Conservation (phyloP, 2,888 invertebrate species). For the Spodoptera picta region DNA sequence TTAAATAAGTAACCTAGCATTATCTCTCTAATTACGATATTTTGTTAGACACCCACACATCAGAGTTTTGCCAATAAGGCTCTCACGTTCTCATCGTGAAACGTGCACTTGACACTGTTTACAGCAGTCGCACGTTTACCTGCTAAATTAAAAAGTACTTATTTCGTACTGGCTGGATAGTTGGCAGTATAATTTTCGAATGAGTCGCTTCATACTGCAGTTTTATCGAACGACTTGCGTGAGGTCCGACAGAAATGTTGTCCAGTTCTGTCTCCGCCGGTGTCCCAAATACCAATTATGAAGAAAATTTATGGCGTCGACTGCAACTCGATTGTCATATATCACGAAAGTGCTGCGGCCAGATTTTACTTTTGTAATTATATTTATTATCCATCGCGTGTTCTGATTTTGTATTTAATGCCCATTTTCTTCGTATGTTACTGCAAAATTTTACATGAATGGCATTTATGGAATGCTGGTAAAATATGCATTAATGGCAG, state of each 20-base stretch:
- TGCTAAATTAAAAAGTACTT: conserved; percentile 31
- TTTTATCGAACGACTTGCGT: conserved; percentile 48
- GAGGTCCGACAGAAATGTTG: conserved; percentile 54
- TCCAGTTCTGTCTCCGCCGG: conserved; percentile 50
- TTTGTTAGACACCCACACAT: conserved; percentile 54
- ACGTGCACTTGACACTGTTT: conserved; percentile 67
- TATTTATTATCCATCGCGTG: conserved; percentile 42
- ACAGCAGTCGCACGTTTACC: conserved; percentile 44
- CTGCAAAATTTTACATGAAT: too few relatives aligned
- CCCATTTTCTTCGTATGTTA: conserved; percentile 5
- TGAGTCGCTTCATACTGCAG: conserved; percentile 52
- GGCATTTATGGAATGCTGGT: background rate
- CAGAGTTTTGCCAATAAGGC: conserved; percentile 49
- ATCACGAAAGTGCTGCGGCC: conserved; percentile 54
- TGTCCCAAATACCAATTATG: conserved; percentile 68
- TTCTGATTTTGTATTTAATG: conserved; percentile 33
- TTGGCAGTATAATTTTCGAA: conserved; percentile 36
- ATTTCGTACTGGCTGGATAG: conserved; percentile 4
- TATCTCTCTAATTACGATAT: conserved; percentile 55
- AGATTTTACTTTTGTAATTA: conserved; percentile 53
- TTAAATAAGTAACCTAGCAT: conserved; percentile 51
- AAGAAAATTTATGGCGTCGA: conserved; percentile 62
- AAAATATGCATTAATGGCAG: background rate
- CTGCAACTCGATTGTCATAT: conserved; percentile 58
- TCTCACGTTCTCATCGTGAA: conserved; percentile 60